Evolutionary conservation across 2,888 invertebrate species (phyloP).

Genomic region (Elmis aenea): DNA sequence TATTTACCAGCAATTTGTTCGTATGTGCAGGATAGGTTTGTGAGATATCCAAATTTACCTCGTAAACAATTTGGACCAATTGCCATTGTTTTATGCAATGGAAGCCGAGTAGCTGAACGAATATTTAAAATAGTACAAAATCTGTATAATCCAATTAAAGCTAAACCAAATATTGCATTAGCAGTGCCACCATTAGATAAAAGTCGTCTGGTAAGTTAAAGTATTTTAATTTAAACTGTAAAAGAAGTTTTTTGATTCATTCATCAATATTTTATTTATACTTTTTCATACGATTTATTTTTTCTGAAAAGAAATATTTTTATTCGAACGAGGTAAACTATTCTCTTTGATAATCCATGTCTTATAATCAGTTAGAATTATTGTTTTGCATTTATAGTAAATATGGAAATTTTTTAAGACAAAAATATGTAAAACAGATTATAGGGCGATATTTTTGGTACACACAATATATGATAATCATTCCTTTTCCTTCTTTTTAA

Average conservation of each 20-base stretch:
- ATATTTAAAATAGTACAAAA: constrained; percentile 46
- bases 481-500: too few relatives aligned
- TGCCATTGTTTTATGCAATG: constrained; percentile 62
- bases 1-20: constrained; percentile 65
- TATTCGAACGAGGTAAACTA: too few relatives aligned
- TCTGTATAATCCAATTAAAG: constrained; percentile 43
- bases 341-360: too few relatives aligned
- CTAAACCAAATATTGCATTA: constrained; percentile 43
- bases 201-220: constrained; percentile 33
- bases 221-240: background rate
- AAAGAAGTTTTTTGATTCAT: background rate
- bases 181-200: constrained; percentile 44
- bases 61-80: constrained; percentile 54
- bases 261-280: background rate
- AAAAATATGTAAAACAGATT: too few relatives aligned
- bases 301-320: too few relatives aligned
- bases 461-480: too few relatives aligned
- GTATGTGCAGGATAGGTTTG: constrained; percentile 50
- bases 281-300: too few relatives aligned
- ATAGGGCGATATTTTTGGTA: too few relatives aligned
- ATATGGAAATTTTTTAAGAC: too few relatives aligned
- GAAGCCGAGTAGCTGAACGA: constrained; percentile 52
- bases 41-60: constrained; percentile 39
- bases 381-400: too few relatives aligned
- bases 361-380: too few relatives aligned